Evolutionary conservation across 2,113 vertebrate genomes (phyloP), one percentile per base, ranked within the genome.

Genomic region (Hippocampus abdominalis): DNA sequence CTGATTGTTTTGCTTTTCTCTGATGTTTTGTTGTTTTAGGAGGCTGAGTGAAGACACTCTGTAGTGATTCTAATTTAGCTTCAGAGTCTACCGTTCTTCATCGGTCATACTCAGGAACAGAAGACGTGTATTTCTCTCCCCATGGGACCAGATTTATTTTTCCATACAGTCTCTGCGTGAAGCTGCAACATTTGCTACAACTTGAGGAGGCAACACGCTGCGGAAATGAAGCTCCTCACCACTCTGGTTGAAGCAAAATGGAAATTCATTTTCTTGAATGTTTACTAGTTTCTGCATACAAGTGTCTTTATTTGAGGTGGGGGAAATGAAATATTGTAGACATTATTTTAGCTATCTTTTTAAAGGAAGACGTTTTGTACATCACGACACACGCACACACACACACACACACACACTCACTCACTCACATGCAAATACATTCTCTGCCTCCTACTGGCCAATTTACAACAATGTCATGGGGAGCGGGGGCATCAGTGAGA

Each of bases 391-490:
- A n/a, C 21, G 8, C 18, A 2, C 11, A 4, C 61, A 44, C 65
- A 70, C 66, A 48, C 62, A 66, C 46, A 2, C 10, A 9, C 20
- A 23, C 51, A 11, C 8, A 51, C 49, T 21, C 7, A 21, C 44
- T 18, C 3, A 49, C 18, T 7, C 48, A 49, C 48, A 51, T 4
- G 3, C 48, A 21, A 51, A 18, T 39, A 32, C 32, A 39, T 39
- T 62, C 16, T 72, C 79, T 79, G 85, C 83, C 87, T 85, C 82
- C 86, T 89, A 69, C 87, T 89, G 89, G 85, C 44, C 15, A 46
- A 57, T 63, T 57, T 46, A 11, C n/a, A 32, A 18, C 65, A 18
- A 66, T 73, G 54, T 66, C 40, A 15, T 8, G 63, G 18, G 51
- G 59, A n/a, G 46, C 2, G 15, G 46, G 49, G 49, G 49, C 8